phyloP scores from a whole-genome alignment of 2,113 vertebrate species.

The Benitochromis conjunctus region DNA sequence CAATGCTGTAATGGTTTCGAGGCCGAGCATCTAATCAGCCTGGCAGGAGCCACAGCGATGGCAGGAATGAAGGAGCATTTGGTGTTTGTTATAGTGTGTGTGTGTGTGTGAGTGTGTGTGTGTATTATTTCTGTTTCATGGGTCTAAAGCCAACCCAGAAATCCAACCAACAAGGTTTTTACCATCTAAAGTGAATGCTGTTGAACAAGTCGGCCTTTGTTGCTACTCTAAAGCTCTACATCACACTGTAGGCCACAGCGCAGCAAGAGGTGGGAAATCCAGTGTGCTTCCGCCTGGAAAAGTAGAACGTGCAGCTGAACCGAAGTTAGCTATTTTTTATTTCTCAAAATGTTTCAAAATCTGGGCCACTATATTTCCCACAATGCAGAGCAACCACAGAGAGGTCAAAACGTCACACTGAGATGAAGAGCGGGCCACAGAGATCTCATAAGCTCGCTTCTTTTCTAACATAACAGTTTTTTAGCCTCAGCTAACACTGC shows the following conservation, averaged over 20 bases:
- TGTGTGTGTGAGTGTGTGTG: not conserved
- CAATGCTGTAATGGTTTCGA: conserved; percentile 49
- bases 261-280: not conserved
- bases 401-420: not conserved
- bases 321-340: not conserved
- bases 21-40: conserved; percentile 36
- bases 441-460: not conserved
- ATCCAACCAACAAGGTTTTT: conserved; percentile 25
- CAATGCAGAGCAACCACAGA: not conserved
- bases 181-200: conserved; percentile 2
- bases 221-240: not conserved
- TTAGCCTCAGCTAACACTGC: not conserved
- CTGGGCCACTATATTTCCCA: not conserved
- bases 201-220: not conserved
- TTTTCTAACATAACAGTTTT: not conserved
- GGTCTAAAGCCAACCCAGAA: not conserved
- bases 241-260: not conserved
- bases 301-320: not conserved
- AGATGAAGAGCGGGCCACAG: not conserved
- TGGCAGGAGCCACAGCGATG: conserved; percentile 20
- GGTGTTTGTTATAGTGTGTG: not conserved
- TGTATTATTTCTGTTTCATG: conserved; percentile 5
- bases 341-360: not conserved
- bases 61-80: conserved; percentile 23
- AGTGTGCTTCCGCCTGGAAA: not conserved